Evolutionary conservation across 2,888 invertebrate species (phyloP).

Genomic region (Lacanobia oleracea): DNA sequence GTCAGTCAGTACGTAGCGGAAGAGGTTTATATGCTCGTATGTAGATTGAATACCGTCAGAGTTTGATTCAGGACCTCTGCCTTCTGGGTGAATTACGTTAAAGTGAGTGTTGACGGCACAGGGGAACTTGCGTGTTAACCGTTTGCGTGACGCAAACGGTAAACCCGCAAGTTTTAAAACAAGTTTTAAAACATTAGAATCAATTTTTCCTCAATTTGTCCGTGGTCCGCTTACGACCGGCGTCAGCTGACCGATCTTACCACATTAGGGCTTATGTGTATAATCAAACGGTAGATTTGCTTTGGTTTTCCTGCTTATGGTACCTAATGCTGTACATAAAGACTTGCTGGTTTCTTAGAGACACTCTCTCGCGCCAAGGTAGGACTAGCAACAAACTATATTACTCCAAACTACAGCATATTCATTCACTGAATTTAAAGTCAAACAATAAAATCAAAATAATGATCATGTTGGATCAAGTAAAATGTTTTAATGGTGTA

Average conservation of each 20-base stretch:
- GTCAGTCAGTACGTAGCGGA: no score
- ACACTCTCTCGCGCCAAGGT: neutral
- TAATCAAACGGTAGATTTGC: conserved; percentile 13
- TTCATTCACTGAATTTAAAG: neutral
- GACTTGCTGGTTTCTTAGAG: neutral
- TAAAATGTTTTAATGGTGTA: conserved; percentile 4
- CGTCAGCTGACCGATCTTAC: neutral
- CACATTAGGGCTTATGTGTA: neutral
- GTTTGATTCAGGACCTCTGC: no score
- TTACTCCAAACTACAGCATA: neutral
- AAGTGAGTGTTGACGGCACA: neutral
- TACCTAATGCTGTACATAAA: neutral
- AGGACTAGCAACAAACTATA: neutral
- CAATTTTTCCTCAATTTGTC: conserved; percentile 7
- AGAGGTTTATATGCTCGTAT: no score
- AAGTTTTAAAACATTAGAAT: no score
- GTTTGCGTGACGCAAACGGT: conserved; percentile 8
- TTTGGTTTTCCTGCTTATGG: neutral
- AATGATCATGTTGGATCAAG: neutral
- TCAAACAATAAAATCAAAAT: conserved; percentile 8
- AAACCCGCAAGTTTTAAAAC: no score
- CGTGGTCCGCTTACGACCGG: neutral
- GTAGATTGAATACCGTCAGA: no score
- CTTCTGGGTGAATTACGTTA: neutral
- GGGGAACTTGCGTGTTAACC: neutral